Evolutionary conservation across 2,113 vertebrate genomes (phyloP).

Genomic region (Oncorhynchus clarkii): DNA sequence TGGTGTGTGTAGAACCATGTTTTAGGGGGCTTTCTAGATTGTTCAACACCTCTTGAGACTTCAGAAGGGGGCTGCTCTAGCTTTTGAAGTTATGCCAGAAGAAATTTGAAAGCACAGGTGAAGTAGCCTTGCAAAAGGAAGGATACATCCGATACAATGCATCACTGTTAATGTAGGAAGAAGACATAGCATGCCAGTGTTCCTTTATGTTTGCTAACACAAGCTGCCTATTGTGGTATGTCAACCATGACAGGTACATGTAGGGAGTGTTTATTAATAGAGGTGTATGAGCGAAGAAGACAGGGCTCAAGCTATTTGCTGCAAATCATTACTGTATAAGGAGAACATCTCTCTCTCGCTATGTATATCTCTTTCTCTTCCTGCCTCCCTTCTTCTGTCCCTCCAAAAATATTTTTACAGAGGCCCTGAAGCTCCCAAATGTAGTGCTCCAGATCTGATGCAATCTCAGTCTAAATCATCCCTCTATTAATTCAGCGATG

Average conservation of each 20-base stretch:
- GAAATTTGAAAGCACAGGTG: background rate
- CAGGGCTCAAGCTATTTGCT: background rate
- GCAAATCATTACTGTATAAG: background rate
- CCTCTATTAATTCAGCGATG: background rate
- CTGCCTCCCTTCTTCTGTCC: background rate
- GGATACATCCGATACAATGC: background rate
- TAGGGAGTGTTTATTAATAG: background rate
- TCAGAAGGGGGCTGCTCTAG: background rate
- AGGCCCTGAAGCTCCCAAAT: conserved; percentile 6
- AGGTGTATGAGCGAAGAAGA: background rate
- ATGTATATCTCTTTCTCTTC: background rate
- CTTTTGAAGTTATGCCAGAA: background rate
- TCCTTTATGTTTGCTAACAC: background rate
- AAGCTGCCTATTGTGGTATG: background rate
- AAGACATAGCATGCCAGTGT: too few species aligned
- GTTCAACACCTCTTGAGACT: background rate
- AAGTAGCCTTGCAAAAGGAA: conserved; percentile 6
- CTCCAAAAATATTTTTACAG: background rate
- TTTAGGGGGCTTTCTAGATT: background rate
- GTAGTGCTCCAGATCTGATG: background rate
- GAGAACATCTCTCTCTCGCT: background rate
- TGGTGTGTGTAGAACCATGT: background rate
- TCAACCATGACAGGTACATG: background rate
- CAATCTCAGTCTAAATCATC: background rate
- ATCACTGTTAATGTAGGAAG: too few species aligned